These are phyloP conservation scores for Andrena marginata DNA, from an alignment of 2,888 invertebrate species.

Conservation along the genomic window DNA sequence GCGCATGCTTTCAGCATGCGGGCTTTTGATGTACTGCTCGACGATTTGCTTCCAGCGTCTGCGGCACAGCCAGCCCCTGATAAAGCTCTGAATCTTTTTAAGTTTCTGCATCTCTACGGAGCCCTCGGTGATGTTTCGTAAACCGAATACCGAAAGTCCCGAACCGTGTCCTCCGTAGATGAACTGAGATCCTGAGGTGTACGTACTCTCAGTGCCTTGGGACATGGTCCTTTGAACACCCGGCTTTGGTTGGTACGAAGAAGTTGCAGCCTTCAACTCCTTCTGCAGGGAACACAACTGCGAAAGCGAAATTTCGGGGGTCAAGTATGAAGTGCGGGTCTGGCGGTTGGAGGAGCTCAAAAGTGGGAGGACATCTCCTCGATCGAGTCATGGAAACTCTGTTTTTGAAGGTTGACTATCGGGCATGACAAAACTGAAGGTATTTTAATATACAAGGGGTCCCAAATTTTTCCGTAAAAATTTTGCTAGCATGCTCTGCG, in stretches of 20 bases:
- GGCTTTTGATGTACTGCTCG: constrained; percentile 97
- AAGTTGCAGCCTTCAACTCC: constrained; percentile 88
- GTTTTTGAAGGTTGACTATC: neutral
- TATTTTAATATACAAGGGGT: neutral
- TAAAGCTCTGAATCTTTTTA: constrained; percentile 96
- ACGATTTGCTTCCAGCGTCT: constrained; percentile 97
- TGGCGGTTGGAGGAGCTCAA: neutral
- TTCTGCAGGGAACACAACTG: constrained; percentile 93
- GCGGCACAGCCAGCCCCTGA: constrained; percentile 96
- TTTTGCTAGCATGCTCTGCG: neutral
- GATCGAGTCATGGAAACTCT: neutral
- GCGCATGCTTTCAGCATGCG: constrained; percentile 97
- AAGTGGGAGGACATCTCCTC: neutral
- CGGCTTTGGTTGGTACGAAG: constrained; percentile 68
- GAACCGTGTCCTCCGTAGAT: constrained; percentile 28
- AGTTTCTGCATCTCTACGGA: constrained; percentile 94
- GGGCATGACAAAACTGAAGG: neutral
- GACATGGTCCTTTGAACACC: constrained; percentile 74
- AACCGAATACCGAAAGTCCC: constrained; percentile 59
- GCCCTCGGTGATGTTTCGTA: constrained; percentile 85
- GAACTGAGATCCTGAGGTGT: constrained; percentile 4
- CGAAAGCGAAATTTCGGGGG: neutral
- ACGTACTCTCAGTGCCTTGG: constrained; percentile 66
- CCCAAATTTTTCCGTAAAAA: neutral
- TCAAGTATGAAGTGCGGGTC: neutral